Conservation (phyloP, 2,888 invertebrate genomes). For the Galeruca laticollis region DNA sequence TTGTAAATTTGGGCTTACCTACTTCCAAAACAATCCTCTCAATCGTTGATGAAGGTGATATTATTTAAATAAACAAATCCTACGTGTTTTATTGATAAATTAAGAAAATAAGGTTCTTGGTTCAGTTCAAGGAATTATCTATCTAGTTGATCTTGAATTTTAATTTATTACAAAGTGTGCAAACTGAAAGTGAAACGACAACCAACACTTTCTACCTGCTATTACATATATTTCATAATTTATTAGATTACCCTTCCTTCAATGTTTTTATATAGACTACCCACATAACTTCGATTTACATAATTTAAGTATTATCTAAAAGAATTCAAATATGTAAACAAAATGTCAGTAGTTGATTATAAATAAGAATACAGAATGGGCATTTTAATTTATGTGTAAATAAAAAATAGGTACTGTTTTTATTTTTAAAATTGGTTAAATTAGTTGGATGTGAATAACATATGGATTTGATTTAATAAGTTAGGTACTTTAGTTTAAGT, state of each 20-base stretch:
- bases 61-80: conserved; percentile 22
- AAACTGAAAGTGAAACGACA: conserved; percentile 34
- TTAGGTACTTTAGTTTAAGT: not conserved
- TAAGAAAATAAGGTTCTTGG: conserved; percentile 18
- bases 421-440: not conserved
- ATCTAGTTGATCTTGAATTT: conserved; percentile 34
- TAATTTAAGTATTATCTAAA: not conserved
- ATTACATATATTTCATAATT: conserved; percentile 29
- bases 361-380: not conserved
- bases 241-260: conserved; percentile 21
- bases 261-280: not conserved
- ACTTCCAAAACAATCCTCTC: not conserved
- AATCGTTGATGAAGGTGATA: conserved; percentile 1
- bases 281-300: not conserved
- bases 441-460: not conserved
- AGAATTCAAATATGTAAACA: not conserved
- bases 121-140: conserved; percentile 18
- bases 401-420: not conserved
- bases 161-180: conserved; percentile 11
- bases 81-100: conserved; percentile 22
- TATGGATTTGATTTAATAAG: not conserved
- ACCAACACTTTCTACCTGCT: conserved; percentile 28
- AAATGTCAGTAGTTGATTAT: not conserved
- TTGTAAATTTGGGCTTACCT: not conserved
- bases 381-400: not conserved